Conservation (phyloP, 2,888 invertebrate genomes). For the Erebia epiphron region DNA sequence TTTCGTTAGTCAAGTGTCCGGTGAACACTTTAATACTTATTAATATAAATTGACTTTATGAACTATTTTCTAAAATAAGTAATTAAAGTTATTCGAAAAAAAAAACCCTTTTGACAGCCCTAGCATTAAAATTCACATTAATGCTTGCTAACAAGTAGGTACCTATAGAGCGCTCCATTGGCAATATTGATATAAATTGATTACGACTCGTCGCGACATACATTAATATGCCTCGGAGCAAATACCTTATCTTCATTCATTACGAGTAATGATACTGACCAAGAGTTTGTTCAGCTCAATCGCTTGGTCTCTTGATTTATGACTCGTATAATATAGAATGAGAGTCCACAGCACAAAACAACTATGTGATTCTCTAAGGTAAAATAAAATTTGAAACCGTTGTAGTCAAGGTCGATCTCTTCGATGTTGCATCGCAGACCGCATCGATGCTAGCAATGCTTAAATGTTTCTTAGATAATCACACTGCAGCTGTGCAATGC, state of each 20-base stretch:
- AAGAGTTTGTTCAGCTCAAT: conserved; percentile 56
- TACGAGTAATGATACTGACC: conserved; percentile 62
- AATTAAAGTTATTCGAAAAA: neutral
- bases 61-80: neutral
- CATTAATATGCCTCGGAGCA: conserved; percentile 70
- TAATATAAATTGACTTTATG: no score
- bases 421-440: no score
- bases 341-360: neutral
- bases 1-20: no score
- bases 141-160: conserved; percentile 74
- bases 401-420: no score
- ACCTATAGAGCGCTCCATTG: conserved; percentile 64
- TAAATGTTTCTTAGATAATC: no score
- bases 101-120: conserved; percentile 54
- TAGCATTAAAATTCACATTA: conserved; percentile 73
- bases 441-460: no score
- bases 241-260: conserved; percentile 74
- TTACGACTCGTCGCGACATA: conserved; percentile 74
- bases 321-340: conserved; percentile 22
- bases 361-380: no score
- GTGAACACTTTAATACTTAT: no score
- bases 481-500: no score
- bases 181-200: conserved; percentile 83
- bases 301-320: conserved; percentile 51
- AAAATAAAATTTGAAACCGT: no score